These are phyloP conservation scores for Bombus vancouverensis DNA, from an alignment of 1,140 invertebrate species.

Conservation along the genomic window DNA sequence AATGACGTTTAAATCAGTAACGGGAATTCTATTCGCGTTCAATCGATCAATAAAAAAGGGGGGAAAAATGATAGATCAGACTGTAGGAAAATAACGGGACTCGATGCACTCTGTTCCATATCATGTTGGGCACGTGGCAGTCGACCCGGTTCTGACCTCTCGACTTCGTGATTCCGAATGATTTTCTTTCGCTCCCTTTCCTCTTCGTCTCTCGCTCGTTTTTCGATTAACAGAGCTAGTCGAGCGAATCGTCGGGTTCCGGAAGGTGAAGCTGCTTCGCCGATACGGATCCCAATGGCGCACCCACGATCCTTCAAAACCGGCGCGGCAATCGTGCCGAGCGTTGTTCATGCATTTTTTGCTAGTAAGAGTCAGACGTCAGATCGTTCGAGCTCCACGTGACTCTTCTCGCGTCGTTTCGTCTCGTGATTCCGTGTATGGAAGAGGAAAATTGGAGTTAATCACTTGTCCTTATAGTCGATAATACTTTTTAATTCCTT, in stretches of 20 bases:
- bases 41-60: neutral
- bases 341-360: constrained; percentile 14
- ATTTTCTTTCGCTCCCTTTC: constrained; percentile 27
- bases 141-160: constrained; percentile 28
- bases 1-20: too few species aligned
- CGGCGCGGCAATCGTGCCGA: constrained; percentile 15
- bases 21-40: neutral
- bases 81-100: neutral
- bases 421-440: too few species aligned
- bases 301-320: constrained; percentile 71
- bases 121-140: constrained; percentile 40
- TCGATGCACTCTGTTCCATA: constrained; percentile 11
- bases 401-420: neutral
- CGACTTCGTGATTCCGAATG: constrained; percentile 31
- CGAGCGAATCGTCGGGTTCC: constrained; percentile 69
- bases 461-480: too few species aligned
- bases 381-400: neutral
- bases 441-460: too few species aligned
- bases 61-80: neutral
- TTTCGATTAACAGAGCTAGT: constrained; percentile 73
- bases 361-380: neutral
- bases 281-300: constrained; percentile 62
- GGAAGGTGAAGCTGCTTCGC: constrained; percentile 68
- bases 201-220: constrained; percentile 37
- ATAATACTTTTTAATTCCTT: too few species aligned